phyloP scores from a whole-genome alignment of 2,797 vertebrate species.

The Tauraco hartlaubi region DNA sequence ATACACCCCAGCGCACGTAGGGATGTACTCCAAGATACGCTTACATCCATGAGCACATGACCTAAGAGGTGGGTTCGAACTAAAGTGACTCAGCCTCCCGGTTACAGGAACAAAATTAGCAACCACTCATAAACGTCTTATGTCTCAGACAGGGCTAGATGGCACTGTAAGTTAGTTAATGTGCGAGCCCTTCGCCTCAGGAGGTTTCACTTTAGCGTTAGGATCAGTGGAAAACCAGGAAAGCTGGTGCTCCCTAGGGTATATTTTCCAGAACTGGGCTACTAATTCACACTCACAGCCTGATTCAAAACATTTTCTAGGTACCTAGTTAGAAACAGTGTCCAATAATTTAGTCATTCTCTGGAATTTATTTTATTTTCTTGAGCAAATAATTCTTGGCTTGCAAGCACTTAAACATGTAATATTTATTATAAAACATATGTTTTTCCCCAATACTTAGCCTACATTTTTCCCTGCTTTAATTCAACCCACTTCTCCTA shows the following conservation, averaged over 20 bases:
- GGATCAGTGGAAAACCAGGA: slow-evolving; percentile 21
- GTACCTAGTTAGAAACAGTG: slow-evolving; percentile 14
- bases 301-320: slow-evolving; percentile 45
- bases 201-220: slow-evolving; percentile 6
- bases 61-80: slow-evolving; percentile 32
- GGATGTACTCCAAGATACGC: slow-evolving; percentile 12
- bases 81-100: slow-evolving; percentile 51
- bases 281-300: not conserved
- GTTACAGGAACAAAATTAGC: slow-evolving; percentile 67
- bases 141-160: slow-evolving; percentile 63
- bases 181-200: slow-evolving; percentile 8
- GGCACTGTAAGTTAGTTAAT: slow-evolving; percentile 73
- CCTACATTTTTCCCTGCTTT: slow-evolving; percentile 17
- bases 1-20: not conserved
- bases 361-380: slow-evolving; percentile 31
- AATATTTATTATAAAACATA: slow-evolving; percentile 35
- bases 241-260: slow-evolving; percentile 41
- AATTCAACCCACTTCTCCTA: slow-evolving; percentile 51
- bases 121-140: slow-evolving; percentile 28
- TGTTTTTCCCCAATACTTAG: slow-evolving; percentile 49
- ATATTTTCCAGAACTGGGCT: slow-evolving; percentile 12
- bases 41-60: slow-evolving; percentile 46
- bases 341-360: slow-evolving; percentile 49
- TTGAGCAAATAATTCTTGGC: slow-evolving; percentile 38
- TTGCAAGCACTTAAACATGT: slow-evolving; percentile 7